Evolutionary conservation across 2,113 vertebrate genomes (phyloP).

Genomic region (Dendropsophus ebraccatus): DNA sequence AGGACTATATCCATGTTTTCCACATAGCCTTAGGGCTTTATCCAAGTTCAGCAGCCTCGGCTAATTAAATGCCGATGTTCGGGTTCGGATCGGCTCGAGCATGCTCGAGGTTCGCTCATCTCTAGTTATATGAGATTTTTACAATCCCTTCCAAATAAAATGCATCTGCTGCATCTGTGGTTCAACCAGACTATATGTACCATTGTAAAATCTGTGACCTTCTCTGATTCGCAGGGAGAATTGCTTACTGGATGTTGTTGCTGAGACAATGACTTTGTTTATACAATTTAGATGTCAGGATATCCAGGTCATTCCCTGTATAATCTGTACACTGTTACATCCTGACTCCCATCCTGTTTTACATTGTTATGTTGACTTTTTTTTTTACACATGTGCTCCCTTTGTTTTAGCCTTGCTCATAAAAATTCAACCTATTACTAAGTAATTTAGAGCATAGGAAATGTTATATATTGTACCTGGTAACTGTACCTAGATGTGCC

Average conservation of each 20-base stretch:
- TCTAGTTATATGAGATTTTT: too few species aligned
- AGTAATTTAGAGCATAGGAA: too few species aligned
- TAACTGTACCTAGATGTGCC: too few species aligned
- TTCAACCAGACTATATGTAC: neutral
- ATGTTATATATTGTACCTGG: too few species aligned
- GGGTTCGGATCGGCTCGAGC: too few species aligned
- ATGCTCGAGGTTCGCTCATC: too few species aligned
- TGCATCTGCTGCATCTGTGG: neutral
- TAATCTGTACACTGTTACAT: slow-evolving; percentile 65
- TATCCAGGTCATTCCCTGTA: slow-evolving; percentile 71
- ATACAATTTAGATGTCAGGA: slow-evolving; percentile 62
- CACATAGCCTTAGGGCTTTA: too few species aligned
- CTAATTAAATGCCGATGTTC: too few species aligned
- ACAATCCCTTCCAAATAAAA: neutral
- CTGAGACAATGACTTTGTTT: slow-evolving; percentile 13
- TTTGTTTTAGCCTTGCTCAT: too few species aligned
- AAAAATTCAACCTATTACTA: too few species aligned
- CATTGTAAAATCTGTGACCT: neutral
- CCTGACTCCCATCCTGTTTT: slow-evolving; percentile 76
- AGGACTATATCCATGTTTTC: too few species aligned
- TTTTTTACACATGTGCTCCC: neutral
- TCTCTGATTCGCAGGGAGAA: neutral
- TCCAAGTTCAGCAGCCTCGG: too few species aligned
- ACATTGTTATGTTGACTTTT: slow-evolving; percentile 16
- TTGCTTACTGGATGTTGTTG: neutral